Base-by-base conservation (phyloP, 2,888 invertebrate species). In the Apotomis betuletana region DNA sequence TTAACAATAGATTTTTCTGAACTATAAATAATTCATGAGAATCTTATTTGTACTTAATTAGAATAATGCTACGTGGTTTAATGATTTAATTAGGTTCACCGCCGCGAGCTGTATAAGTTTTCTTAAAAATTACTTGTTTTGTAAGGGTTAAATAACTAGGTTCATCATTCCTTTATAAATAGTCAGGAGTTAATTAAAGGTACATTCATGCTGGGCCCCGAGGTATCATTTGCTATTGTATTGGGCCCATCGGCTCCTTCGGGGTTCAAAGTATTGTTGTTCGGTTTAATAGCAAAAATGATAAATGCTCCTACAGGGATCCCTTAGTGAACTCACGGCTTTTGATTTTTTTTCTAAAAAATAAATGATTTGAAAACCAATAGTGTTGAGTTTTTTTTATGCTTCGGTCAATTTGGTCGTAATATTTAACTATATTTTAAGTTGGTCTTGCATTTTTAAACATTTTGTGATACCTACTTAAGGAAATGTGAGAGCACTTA, bases 211-310 rank as follows among this genome's bases (percentile, higher is more conserved):
- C 84, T 79, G 82, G 81, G 87, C 91, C 91, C 90, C 82, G 80
- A 90, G 90, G 90, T 90, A 92, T 91, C 90, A 91, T 91, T 92
- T 89, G 88, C 90, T 91, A 89, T 93, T 92, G 92, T 92, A 87
- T 90, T 87, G 87, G 85, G 87, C 88, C 88, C 87, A 86, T 88
- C 84, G 87, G 85, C 86, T 92, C 90, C 91, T 92, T 89, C 86
- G 89, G 90, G 91, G 87, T 87, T 85, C 83, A 77, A 77, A 79
- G 85, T 85, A 89, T 90, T 92, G 89, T 91, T 89, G 87, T 84
- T 87, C 83, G 79, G 78, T 87, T 91, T 92, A 92, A 92, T 92
- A 89, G 91, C 91, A 85, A 90, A 92, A 91, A 92, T 92, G 92
- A 93, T 92, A 91, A 93, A 93, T 92, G 92, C 83, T 82, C 83